Evolutionary conservation across 2,888 invertebrate species (phyloP), one percentile per base, ranked within the genome.

Genomic region (Carabus problematicus): DNA sequence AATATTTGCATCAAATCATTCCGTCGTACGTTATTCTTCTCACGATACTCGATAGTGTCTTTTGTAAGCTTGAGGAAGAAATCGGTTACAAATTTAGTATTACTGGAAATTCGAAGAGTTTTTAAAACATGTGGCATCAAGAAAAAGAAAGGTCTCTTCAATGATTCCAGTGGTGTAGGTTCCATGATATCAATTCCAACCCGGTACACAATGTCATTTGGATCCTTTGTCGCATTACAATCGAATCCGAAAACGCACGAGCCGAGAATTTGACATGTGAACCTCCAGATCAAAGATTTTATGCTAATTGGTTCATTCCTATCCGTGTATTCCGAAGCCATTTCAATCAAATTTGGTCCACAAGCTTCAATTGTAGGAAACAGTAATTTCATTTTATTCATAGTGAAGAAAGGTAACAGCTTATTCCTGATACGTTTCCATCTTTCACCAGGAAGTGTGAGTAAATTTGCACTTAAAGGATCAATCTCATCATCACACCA

Each of bases 161-260:
- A 41, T 16, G 66, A 39, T 40, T 59, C 14, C 45, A 18, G 59
- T 7, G 40, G 19, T 39, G 47, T 12, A 40, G 66, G 66, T 12
- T 66, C 66, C 40, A 66, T 58, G 59, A 66, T 66, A 18, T 66
- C 66, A 41, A 40, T 59, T 47, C 66, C 66, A 2, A 66, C 49
- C 41, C 47, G 9, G 47, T 47, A 49, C 11, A 49, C 59, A 19
- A 14, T 6, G 49, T 59, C 49, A 16, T 58, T 49, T 14, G 58
- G 39, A 52, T 66, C 43, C 49, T 58, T 66, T 47, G 59, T 58
- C 7, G 58, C 12, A 14, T 66, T 18, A 40, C 66, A 58, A 16
- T 66, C 58, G 41, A 16, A 66, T 18, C 66, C 66, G 40, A 66
- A 56, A n/a, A 66, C 40, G 40, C 58, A 66, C 9, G 58, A 47